Conservation (phyloP, 2,113 vertebrate genomes). For the Hemiscyllium ocellatum region DNA sequence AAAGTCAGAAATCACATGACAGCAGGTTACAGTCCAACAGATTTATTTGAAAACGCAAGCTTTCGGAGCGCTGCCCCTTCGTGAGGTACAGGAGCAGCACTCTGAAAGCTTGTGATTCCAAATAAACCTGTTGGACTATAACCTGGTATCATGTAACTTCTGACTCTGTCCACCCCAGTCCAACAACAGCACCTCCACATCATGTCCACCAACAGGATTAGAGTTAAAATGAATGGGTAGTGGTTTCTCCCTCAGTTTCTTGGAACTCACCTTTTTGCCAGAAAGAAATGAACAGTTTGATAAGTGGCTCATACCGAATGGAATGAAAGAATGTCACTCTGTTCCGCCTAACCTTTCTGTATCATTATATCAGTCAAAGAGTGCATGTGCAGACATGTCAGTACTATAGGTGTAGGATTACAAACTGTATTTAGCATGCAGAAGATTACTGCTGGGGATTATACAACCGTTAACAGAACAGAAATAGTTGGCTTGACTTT, state of each 20-base stretch:
- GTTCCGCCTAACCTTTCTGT: slow-evolving; percentile 33
- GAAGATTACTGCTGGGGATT: slow-evolving; percentile 21
- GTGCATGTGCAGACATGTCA: slow-evolving; percentile 35
- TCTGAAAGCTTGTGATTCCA: too few relatives aligned
- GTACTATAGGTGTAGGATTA: slow-evolving; percentile 31
- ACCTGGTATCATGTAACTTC: too few relatives aligned
- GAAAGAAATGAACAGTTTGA: slow-evolving; percentile 19
- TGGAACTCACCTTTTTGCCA: slow-evolving; percentile 13
- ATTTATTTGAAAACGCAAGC: too few relatives aligned
- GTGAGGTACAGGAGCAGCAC: too few relatives aligned
- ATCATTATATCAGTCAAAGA: slow-evolving; percentile 32
- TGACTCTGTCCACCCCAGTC: too few relatives aligned
- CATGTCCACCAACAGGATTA: background rate
- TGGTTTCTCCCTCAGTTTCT: background rate
- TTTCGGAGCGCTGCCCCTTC: too few relatives aligned
- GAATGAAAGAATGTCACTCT: slow-evolving; percentile 31
- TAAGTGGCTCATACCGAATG: background rate
- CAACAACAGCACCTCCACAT: too few relatives aligned
- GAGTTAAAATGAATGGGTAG: background rate
- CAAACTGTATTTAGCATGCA: background rate
- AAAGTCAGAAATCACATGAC: too few relatives aligned
- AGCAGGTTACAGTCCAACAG: too few relatives aligned
- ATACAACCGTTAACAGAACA: background rate
- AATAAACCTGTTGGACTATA: too few relatives aligned
- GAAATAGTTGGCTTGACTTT: slow-evolving; percentile 23